phyloP scores from a whole-genome alignment of 2,113 vertebrate genomes.

The Octodon degus region DNA sequence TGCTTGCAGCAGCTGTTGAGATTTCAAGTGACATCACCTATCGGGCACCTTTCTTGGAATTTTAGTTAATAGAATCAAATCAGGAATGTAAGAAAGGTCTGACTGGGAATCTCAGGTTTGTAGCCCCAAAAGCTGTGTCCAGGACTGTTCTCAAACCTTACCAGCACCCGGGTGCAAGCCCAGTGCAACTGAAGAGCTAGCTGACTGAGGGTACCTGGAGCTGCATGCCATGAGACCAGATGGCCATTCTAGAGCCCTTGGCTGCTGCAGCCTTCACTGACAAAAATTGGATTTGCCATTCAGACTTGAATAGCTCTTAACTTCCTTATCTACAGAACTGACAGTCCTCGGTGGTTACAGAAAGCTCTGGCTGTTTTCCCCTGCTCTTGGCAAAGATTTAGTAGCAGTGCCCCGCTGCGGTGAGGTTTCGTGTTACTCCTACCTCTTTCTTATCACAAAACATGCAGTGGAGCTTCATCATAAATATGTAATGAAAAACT shows the following conservation, averaged over 20 bases:
- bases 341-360: background rate
- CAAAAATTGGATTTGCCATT: constrained; percentile 11
- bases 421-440: constrained; percentile 64
- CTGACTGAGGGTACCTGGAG: background rate
- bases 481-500: constrained; percentile 72
- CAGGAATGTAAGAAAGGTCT: background rate
- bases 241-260: too few relatives aligned
- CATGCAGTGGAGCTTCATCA: constrained; percentile 53
- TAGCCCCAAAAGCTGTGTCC: background rate
- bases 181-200: background rate
- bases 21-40: background rate
- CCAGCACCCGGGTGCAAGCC: background rate
- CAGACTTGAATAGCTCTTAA: background rate
- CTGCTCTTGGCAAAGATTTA: constrained; percentile 55
- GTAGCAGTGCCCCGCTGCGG: background rate
- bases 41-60: background rate
- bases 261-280: background rate
- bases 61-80: background rate
- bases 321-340: background rate
- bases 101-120: constrained; percentile 7
- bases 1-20: background rate
- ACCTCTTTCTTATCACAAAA: constrained; percentile 72
- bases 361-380: background rate
- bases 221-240: background rate
- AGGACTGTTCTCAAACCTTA: background rate